Evolutionary conservation across 2,113 vertebrate genomes (phyloP), one percentile per base, ranked within the genome.

Genomic region (Perca schrenkii): DNA sequence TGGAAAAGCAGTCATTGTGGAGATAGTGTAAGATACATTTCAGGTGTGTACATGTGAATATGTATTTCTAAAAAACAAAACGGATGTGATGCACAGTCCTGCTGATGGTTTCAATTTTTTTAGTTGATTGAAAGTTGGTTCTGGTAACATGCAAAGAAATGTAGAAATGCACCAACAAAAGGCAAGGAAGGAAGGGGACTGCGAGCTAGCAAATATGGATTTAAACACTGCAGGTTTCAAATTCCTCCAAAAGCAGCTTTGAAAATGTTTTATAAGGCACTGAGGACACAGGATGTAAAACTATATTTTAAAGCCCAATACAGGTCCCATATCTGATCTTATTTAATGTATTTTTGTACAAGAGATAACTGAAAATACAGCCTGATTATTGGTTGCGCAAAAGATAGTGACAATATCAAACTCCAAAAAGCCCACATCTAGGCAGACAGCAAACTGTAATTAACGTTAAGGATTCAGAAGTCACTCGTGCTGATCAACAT

Each of bases 21-120:
- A 77, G 79, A 82, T 78, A 21, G 69, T 43, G 83, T 21, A 54
- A 73, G 62, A 82, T 57, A 72, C 21, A n/a, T 53, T 40, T 66
- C 71, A 71, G 28, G 73, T 74, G 69, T 43, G 77, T 57, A 28
- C 56, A 28, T 70, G 34, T 54, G 4, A 77, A 69, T 40, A 40
- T 10, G 40, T 40, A 40, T 56, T 70, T 34, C 61, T 68, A 21
- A 47, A 57, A 22, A 14, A 50, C 0, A 57, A 25, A n/a, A n/a
- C 54, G 3, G 56, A 57, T 53, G 50, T 52, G 15, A 17, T 6
- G 1, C 16, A 53, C 50, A 53, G 50, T 53, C 17, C 50, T 17
- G 7, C 17, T 22, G 12, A 22, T 34, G n/a, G 12, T 28, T 58
- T 58, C 12, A 28, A 17, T 10, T 36, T 36, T 36, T 62, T 62